Base-by-base conservation (phyloP, 2,797 vertebrate species). In the Okamejei kenojei region DNA sequence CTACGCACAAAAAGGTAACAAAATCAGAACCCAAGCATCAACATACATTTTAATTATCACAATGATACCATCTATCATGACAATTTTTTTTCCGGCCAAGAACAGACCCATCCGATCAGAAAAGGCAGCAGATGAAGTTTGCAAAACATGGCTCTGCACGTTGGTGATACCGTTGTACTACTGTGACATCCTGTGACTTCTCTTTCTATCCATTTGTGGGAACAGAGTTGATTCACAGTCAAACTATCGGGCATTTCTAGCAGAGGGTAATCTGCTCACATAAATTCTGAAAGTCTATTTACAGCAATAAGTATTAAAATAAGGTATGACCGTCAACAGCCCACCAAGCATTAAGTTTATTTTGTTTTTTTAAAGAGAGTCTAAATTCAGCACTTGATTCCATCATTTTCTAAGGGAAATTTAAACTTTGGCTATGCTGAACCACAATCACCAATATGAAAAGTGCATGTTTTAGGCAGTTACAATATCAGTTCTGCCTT, bases 241-340 rank as follows among this genome's bases (percentile, higher is more conserved):
- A 92, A 92, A 92, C 90, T 76, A 26, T 92, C 38, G 35, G 71
- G 74, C 71, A 92, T 92, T 92, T 74, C 90, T 45, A 38, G 71
- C 68, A 92, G 45, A 45, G 71, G n/a, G 74, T 73, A 91, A 91
- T 45, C 71, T 91, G 68, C 90, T 45, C 71, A 63, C 90, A 92
- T 92, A 92, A 65, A 65, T 88, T 74, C 45, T 92, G 35, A 76
- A 92, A 92, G 35, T 92, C 90, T 92, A 92, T 92, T 45, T 92
- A 92, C 90, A 92, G 71, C 71, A 92, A 76, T 92, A 74, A 92
- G 68, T 92, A 92, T 92, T 92, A 92, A 92, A 92, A 92, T 92
- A 92, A 54, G 90, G 90, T 76, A 54, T 29, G 90, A 92, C 90
- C 10, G 90, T 92, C 90, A 92, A 92, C 90, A 92, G 90, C 26